Base-by-base conservation (phyloP, 2,113 vertebrate genomes). In the Girardinichthys multiradiatus region DNA sequence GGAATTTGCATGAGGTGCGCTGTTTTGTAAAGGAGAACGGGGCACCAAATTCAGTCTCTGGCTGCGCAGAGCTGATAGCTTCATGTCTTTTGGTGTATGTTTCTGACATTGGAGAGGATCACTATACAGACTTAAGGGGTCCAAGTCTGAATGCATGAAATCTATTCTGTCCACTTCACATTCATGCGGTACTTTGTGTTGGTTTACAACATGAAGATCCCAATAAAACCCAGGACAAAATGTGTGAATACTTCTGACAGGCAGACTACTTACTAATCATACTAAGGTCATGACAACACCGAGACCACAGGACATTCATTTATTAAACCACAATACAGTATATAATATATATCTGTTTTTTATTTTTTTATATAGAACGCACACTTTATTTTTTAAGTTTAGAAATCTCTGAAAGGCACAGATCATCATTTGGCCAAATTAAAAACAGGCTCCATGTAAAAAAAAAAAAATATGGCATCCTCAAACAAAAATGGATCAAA, bases 351-450 rank as follows among this genome's bases (percentile, higher is more conserved):
- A 35, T 57, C 1, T 57, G 17, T 45, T 45, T 35, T 35, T 35
- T 35, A 5, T 35, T 35, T 35, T 2, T 35, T 35, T 29, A 24
- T 59, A 86, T 77, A 87, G 76, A 86, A 78, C 63, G 81, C 45
- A 77, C 72, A 71, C 69, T 79, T 77, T 64, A 57, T 48, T 51
- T n/a, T n/a, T 54, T 54, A 2, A 73, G 64, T 60, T 58, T 83
- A 75, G 3, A 65, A 86, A 88, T 86, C 80, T 84, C 76, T 81
- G 59, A 89, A 91, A 92, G 89, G 91, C 91, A 91, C 91, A 87
- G 62, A 60, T 61, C 82, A 81, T 79, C 62, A 72, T 70, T 86
- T 74, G 84, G 79, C 80, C 81, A 79, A 80, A 89, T 83, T 13
- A 39, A 70, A 60, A 67, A 77, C 24, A 63, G 69, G 48, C 28